Base-by-base conservation (phyloP, 1,140 invertebrate species). In the Phenacoccus solenopsis region DNA sequence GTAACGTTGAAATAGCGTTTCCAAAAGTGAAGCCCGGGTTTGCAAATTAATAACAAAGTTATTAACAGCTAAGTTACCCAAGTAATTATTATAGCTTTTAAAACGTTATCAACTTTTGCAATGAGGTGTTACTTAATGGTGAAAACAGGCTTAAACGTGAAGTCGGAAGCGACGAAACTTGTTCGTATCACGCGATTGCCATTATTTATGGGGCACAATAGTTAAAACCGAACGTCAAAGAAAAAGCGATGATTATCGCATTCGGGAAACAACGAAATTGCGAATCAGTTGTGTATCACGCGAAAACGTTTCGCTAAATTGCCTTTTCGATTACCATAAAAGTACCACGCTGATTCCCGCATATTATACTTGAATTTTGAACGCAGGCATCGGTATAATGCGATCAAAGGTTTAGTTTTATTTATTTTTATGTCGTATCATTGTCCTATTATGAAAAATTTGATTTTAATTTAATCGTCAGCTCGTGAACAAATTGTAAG, bases 1-100 rank as follows among this genome's bases (percentile, higher is more conserved):
- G n/a, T n/a, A 49, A 49, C 20, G 38, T 49, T 49, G 16, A 49
- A 49, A 49, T 49, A 16, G 16, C 13, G 38, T 49, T 49, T 49
- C n/a, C 5, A 49, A 49, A 49, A 49, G 12, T 49, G 38, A 49
- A 49, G 38, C 38, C 38, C 20, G 12, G 20, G 38, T 16, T 49
- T 49, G 38, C 38, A 16, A 49, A 49, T 49, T 49, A 49, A 16
- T 49, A 49, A 49, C 38, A 49, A 49, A 49, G 38, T 49, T 49
- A 49, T 49, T 49, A 49, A 49, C 38, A 49, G 38, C 38, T 49
- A 49, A 49, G 38, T 49, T 49, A 49, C 38, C 38, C 12, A 49
- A 49, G 38, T 49, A 49, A 49, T 49, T 49, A 49, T 49, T 49
- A 49, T n/a, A 49, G 38, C 38, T 49, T 49, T 49, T 49, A 49